phyloP scores from a whole-genome alignment of 2,888 invertebrate genomes.

The Philhelius pedissequus region DNA sequence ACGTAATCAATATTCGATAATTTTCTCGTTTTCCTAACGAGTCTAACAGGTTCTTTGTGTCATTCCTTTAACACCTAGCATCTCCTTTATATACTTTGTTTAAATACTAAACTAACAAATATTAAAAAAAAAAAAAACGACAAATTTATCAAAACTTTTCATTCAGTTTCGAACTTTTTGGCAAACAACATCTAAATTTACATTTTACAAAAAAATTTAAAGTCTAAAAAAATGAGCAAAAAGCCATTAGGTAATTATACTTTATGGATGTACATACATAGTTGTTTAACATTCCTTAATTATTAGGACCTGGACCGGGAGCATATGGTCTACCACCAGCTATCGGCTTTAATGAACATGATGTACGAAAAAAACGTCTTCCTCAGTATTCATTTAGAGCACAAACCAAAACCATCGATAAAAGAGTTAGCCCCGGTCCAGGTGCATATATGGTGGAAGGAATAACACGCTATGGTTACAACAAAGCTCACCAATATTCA shows the following conservation, averaged over 20 bases:
- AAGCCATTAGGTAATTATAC: neutral
- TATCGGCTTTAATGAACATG: constrained; percentile 80
- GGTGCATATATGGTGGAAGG: constrained; percentile 73
- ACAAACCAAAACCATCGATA: constrained; percentile 61
- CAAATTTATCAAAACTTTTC: neutral
- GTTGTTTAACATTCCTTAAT: neutral
- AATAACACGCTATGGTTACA: constrained; percentile 74
- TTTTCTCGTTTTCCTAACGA: too few species aligned
- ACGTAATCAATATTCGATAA: too few species aligned
- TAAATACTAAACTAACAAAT: too few species aligned
- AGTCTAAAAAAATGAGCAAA: neutral
- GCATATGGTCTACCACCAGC: constrained; percentile 80
- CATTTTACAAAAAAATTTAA: neutral
- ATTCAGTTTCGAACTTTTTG: constrained; percentile 21
- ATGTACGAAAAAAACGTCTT: constrained; percentile 79
- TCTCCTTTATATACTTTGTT: too few species aligned
- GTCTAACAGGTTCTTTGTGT: too few species aligned
- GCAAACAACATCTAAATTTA: constrained; percentile 9
- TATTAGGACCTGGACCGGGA: constrained; percentile 81
- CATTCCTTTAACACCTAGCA: too few species aligned
- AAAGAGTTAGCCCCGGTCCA: constrained; percentile 75
- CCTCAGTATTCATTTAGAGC: constrained; percentile 78
- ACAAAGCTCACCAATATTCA: constrained; percentile 47
- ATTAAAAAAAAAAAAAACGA: neutral
- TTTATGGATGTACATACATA: too few species aligned